These are phyloP conservation scores for Lamellibrachia satsuma DNA, from an alignment of 2,888 invertebrate species.

Conservation along the genomic window DNA sequence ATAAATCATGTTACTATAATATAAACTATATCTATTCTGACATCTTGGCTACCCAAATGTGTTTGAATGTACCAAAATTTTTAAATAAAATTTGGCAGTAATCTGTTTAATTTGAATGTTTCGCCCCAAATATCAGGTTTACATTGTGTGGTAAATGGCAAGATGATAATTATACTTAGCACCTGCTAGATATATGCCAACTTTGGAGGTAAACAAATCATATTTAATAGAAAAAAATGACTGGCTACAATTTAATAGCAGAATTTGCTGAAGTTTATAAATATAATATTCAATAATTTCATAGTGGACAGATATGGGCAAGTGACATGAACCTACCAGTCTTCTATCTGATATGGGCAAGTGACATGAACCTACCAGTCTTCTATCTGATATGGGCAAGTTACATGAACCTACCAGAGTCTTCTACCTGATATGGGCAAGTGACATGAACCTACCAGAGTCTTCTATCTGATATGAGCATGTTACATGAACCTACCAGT, in stretches of 20 bases:
- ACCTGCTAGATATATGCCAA: background rate
- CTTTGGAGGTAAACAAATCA: background rate
- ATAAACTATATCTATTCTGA: too few relatives aligned
- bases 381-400: slow-evolving; percentile 54
- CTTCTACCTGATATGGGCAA: slow-evolving; percentile 54
- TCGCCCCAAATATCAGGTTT: too few relatives aligned
- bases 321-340: background rate
- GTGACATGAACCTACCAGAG: background rate
- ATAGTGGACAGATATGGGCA: background rate
- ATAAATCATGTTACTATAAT: too few relatives aligned
- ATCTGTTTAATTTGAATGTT: too few relatives aligned
- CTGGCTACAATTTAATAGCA: too few relatives aligned
- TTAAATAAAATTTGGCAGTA: too few relatives aligned
- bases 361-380: slow-evolving; percentile 76
- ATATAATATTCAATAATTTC: background rate
- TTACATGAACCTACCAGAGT: background rate
- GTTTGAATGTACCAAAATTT: too few relatives aligned
- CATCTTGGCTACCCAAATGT: too few relatives aligned
- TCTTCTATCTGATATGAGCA: slow-evolving; percentile 56
- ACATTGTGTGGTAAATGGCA: background rate
- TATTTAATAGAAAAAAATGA: background rate
- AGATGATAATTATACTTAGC: background rate
- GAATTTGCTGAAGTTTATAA: background rate
- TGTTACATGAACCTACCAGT: slow-evolving; percentile 76
- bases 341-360: slow-evolving; percentile 59